Evolutionary conservation across 2,888 invertebrate species (phyloP), one percentile per base, ranked within the genome.

Genomic region (Dolomedes plantarius): DNA sequence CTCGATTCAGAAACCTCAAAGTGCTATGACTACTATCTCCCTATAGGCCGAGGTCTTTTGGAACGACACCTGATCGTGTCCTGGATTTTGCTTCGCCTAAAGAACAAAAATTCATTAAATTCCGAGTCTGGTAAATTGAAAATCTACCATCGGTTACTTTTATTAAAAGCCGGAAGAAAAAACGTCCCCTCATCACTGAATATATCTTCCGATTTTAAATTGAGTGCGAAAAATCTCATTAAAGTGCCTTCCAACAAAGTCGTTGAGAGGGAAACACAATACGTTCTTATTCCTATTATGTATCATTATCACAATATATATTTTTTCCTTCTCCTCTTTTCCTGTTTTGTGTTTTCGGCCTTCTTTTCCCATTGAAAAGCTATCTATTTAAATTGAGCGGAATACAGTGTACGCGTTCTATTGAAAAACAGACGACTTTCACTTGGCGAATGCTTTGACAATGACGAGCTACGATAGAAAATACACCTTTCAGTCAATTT

Each of bases 171-270:
- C n/a, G 50, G 39, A 74, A n/a, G n/a, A 64, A n/a, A 72, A 16
- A n/a, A 50, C 19, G 2, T 62, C 16, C 27, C 7, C 7, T 39
- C 39, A 23, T 39, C 28, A 65, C 41, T 41, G 23, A 56, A 56
- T 56, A 56, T 56, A 56, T 56, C 56, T 23, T 56, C 27, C 29
- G 56, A 78, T 77, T 85, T 85, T 77, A 85, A 85, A 85, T 85
- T 85, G 83, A 85, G 72, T 69, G 65, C 41, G 77, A 85, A 85
- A 67, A 85, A 85, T 85, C 83, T 85, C 83, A 85, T 85, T 85
- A 85, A 83, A 85, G 28, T 65, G 62, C 77, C 46, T 73, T 77
- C 36, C 78, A 85, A 85, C 77, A 78, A 77, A 72, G 67, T 83
- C 41, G 41, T 31, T 72, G 65, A 36, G 56, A 50, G 39, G 23